Evolutionary conservation across 2,113 vertebrate species (phyloP), one percentile per base, ranked within the genome.

Genomic region (Gallinago paraguaiae): DNA sequence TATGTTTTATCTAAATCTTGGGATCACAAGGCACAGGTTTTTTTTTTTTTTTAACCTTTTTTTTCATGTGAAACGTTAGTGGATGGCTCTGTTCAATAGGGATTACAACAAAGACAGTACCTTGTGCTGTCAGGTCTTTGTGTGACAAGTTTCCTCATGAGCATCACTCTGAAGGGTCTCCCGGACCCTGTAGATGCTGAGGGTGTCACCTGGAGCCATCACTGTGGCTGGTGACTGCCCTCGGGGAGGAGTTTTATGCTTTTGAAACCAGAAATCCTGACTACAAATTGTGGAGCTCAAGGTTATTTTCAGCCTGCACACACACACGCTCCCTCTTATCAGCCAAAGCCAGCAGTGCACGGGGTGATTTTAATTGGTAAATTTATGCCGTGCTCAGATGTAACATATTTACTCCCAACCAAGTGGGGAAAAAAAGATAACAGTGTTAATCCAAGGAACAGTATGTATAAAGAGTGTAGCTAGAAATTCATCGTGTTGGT

Each of bases 171-270:
- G 39, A 53, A 74, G 43, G 69, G 17, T 48, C 60, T 83, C 37
- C 56, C 22, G 39, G 46, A 61, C 72, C 51, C 22, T 45, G 0
- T 4, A 56, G 60, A 68, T 53, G 57, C 68, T 82, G 6, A 71
- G 65, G 68, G 31, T 0, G 2, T 3, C 77, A 48, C 64, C 37
- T 0, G 0, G n/a, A 72, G 76, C 79, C 88, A 39, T 27, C 15
- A 30, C 48, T 56, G 17, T 75, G 81, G 11, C 37, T 43, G 33
- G 16, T 39, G 31, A 13, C 14, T 17, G 28, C 28, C 43, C 46
- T 11, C 12, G 14, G 63, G 67, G 54, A 65, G 22, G 60, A 72
- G 10, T 41, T 92, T 37, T 13, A 25, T 30, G n/a, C 35, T 48
- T 82, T 35, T 65, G 41, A 50, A 84, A 45, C 75, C 78, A 43